Conservation (phyloP, 2,113 vertebrate genomes). For the Turdus rufiventris region DNA sequence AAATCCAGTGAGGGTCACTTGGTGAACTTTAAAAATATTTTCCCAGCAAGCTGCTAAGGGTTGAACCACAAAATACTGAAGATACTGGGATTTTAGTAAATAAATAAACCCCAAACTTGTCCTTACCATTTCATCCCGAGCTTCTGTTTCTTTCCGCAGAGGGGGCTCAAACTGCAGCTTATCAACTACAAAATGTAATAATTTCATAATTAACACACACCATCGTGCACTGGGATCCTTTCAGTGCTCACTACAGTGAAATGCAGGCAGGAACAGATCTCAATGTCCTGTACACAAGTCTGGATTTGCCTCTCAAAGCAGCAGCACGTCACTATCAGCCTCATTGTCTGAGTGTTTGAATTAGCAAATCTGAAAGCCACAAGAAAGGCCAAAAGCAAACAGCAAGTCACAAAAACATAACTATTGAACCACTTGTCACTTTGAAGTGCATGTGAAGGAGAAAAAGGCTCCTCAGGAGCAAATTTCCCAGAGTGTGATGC, state of each 20-base stretch:
- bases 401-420: neutral
- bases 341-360: neutral
- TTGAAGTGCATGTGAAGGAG: neutral
- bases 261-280: neutral
- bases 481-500: neutral
- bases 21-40: neutral
- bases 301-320: neutral
- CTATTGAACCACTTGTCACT: neutral
- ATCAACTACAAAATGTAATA: slow-evolving; percentile 79
- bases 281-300: neutral
- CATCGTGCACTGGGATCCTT: neutral
- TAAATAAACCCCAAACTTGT: neutral
- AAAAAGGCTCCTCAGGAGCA: neutral
- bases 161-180: slow-evolving; percentile 93
- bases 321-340: neutral
- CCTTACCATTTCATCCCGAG: slow-evolving; percentile 90
- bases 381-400: neutral
- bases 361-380: neutral
- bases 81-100: neutral
- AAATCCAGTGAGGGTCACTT: neutral
- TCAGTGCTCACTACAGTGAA: neutral
- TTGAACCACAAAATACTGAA: neutral
- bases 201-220: neutral
- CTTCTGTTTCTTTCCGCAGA: slow-evolving; percentile 91
- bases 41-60: neutral